Conservation (phyloP, 2,113 vertebrate species). For the Malurus cyaneus region DNA sequence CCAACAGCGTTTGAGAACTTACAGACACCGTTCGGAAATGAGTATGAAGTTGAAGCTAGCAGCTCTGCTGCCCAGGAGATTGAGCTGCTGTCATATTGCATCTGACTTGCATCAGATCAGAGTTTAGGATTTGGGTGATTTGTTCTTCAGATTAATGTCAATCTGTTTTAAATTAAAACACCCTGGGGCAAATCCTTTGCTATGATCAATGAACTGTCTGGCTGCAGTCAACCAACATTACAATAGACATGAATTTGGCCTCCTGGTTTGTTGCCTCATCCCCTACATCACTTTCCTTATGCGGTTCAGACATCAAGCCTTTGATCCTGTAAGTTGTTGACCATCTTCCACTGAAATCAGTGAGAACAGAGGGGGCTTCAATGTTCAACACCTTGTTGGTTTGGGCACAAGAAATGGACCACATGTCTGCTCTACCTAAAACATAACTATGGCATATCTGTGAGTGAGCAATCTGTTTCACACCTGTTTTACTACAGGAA, state of each 20-base stretch:
- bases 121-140: constrained; percentile 61
- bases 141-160: constrained; percentile 66
- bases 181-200: constrained; percentile 56
- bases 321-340: constrained; percentile 23
- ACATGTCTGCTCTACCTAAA: neutral
- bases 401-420: neutral
- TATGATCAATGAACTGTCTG: constrained; percentile 67
- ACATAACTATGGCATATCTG: neutral
- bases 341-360: neutral
- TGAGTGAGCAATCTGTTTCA: constrained; percentile 44
- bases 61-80: constrained; percentile 55
- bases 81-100: constrained; percentile 61
- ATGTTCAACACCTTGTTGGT: neutral
- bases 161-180: constrained; percentile 67
- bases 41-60: constrained; percentile 36
- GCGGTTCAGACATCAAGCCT: neutral
- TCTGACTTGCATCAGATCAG: constrained; percentile 65
- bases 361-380: neutral
- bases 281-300: constrained; percentile 17
- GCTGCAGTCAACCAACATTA: constrained; percentile 60
- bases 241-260: constrained; percentile 50
- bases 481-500: constrained; percentile 45
- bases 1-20: neutral
- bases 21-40: neutral
- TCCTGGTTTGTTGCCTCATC: constrained; percentile 40